phyloP scores from a whole-genome alignment of 2,113 vertebrate genomes.

The Argyrosomus japonicus region DNA sequence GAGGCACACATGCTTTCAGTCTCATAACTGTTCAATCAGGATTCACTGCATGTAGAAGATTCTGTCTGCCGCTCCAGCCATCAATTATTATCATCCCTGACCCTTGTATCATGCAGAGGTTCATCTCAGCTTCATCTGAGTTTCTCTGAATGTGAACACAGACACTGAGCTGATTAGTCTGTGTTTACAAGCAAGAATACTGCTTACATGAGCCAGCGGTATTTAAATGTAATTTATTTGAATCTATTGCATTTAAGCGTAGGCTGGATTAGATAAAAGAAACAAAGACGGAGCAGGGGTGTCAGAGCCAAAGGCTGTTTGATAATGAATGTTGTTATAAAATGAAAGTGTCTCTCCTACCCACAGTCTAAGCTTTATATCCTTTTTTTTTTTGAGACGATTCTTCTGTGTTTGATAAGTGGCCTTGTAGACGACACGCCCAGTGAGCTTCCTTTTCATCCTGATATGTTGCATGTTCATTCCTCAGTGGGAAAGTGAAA shows the following conservation, averaged over 20 bases:
- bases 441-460: conserved; percentile 30
- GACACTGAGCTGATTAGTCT: conserved; percentile 7
- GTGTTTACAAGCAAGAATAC: conserved; percentile 39
- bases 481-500: conserved; percentile 40
- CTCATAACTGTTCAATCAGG: conserved; percentile 23
- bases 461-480: conserved; percentile 54
- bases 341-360: conserved; percentile 45
- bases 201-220: neutral
- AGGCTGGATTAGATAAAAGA: conserved; percentile 34
- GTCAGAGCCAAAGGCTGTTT: conserved; percentile 24
- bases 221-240: conserved; percentile 24
- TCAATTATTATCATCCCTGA: conserved; percentile 18
- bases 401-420: conserved; percentile 54
- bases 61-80: neutral
- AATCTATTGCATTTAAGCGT: conserved; percentile 17
- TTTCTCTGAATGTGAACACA: conserved; percentile 13
- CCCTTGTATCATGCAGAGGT: neutral
- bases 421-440: conserved; percentile 30
- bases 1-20: conserved; percentile 3
- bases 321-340: conserved; percentile 43
- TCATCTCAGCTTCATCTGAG: neutral
- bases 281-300: neutral
- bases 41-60: conserved; percentile 7
- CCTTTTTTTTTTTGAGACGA: conserved; percentile 24
- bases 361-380: conserved; percentile 46